phyloP scores from a whole-genome alignment of 2,797 vertebrate species.

The Platalea minor region DNA sequence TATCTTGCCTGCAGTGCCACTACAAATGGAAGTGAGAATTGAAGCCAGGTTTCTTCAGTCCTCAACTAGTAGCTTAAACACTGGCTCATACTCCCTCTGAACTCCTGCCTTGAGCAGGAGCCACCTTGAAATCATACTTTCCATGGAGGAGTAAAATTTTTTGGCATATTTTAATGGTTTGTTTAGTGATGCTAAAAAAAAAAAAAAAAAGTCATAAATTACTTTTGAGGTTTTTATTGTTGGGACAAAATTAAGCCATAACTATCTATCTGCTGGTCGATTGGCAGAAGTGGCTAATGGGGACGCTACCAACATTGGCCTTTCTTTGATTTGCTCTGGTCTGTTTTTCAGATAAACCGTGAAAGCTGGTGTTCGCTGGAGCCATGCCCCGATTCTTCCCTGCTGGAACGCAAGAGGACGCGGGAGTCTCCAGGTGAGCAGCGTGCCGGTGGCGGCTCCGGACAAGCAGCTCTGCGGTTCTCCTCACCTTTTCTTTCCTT shows the following conservation, averaged over 20 bases:
- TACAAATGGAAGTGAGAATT: background rate
- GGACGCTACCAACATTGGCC: background rate
- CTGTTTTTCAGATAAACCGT: conserved; percentile 85
- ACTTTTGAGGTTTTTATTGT: background rate
- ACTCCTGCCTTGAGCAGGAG: background rate
- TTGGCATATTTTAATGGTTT: background rate
- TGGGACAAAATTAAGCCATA: background rate
- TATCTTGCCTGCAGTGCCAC: background rate
- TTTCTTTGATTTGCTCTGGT: background rate
- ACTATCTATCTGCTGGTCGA: background rate
- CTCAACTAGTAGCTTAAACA: background rate
- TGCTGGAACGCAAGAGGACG: conserved; percentile 60
- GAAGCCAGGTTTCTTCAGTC: background rate
- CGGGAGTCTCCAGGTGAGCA: conserved; percentile 67
- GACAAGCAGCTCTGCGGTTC: accelerated
- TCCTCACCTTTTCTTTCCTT: background rate
- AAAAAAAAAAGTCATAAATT: background rate
- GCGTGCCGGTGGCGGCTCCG: background rate
- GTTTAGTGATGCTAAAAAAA: background rate
- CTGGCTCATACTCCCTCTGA: conserved; percentile 19
- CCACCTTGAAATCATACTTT: conserved; percentile 17
- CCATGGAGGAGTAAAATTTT: background rate
- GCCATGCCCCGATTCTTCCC: conserved; percentile 64
- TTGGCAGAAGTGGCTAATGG: background rate
- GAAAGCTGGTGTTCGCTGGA: conserved; percentile 81